These are phyloP conservation scores for Todiramphus chloris DNA, from an alignment of 2,113 vertebrate genomes.

Conservation along the genomic window DNA sequence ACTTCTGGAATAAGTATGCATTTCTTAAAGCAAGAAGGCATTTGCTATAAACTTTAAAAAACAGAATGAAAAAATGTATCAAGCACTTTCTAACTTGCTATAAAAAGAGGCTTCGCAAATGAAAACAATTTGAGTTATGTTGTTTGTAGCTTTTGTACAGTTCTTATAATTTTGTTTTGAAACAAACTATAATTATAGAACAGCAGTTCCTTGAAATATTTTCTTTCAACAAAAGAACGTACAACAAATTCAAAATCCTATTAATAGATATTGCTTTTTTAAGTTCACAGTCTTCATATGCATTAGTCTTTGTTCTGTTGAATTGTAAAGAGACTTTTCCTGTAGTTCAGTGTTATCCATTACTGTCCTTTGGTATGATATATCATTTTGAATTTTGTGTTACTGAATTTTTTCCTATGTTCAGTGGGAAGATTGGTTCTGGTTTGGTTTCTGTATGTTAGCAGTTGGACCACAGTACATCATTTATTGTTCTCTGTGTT, in stretches of 20 bases:
- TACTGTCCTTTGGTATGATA: background rate
- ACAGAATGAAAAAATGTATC: background rate
- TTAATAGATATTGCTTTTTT: background rate
- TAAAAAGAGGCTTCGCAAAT: background rate
- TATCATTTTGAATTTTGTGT: background rate
- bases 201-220: background rate
- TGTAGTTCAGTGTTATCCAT: background rate
- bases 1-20: background rate
- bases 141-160: background rate
- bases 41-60: background rate
- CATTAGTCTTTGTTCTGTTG: background rate
- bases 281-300: background rate
- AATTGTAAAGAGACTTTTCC: background rate
- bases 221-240: background rate
- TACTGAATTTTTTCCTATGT: background rate
- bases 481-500: background rate
- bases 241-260: background rate
- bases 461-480: background rate
- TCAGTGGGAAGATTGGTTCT: background rate
- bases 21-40: slow-evolving; percentile 6
- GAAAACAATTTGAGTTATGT: background rate
- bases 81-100: background rate
- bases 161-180: background rate
- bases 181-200: background rate
- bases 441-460: background rate